phyloP scores from a whole-genome alignment of 2,113 vertebrate genomes.

The Ovibos moschatus region DNA sequence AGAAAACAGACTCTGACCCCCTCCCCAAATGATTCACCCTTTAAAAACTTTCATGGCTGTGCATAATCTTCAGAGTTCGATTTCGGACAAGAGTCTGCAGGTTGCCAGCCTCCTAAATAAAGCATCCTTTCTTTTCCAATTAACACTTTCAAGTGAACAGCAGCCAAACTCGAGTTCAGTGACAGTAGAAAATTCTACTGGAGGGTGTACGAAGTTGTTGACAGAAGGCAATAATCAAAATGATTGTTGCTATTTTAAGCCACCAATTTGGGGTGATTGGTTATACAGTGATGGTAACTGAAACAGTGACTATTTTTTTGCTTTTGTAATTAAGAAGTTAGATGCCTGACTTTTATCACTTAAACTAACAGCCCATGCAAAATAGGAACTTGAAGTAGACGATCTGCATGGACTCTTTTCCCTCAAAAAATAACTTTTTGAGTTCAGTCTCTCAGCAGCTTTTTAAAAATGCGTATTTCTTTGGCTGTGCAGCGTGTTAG shows the following conservation, averaged over 20 bases:
- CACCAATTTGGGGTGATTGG: not conserved
- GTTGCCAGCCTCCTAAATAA: not conserved
- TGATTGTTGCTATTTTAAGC: not conserved
- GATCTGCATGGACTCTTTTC: not conserved
- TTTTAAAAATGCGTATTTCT: not conserved
- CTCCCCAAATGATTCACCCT: not conserved
- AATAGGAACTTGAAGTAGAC: not conserved
- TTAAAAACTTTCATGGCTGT: not conserved
- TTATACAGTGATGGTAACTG: not conserved
- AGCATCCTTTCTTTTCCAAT: not conserved
- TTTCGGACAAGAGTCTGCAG: not conserved
- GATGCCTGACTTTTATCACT: not conserved
- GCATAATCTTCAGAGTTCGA: not conserved
- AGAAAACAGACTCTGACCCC: not conserved
- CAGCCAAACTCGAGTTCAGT: not conserved
- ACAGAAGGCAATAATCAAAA: not conserved
- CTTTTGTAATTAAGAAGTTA: not conserved
- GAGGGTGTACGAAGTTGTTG: not conserved
- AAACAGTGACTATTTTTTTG: not conserved
- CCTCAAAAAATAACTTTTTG: not conserved
- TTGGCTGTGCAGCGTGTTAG: not conserved
- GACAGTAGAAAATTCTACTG: not conserved
- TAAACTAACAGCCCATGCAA: not conserved
- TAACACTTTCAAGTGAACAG: not conserved
- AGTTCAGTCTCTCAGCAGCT: not conserved